These are phyloP conservation scores for Diplodus sargus DNA, from an alignment of 2,797 vertebrate genomes.

Conservation along the genomic window DNA sequence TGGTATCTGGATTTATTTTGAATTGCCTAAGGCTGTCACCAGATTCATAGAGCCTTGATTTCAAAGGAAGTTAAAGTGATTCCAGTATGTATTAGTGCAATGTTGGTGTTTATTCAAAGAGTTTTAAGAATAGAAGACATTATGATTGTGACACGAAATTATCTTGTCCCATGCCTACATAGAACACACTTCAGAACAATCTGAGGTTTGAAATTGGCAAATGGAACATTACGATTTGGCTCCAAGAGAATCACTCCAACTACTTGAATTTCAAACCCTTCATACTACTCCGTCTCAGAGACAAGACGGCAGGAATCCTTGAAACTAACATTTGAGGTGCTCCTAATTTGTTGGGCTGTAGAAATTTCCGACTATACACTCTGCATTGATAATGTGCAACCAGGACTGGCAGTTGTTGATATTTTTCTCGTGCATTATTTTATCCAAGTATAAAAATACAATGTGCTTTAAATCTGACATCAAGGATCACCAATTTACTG, in stretches of 20 bases:
- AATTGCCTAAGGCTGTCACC: too few relatives aligned
- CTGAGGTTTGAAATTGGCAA: neutral
- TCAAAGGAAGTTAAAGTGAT: too few relatives aligned
- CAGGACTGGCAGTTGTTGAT: neutral
- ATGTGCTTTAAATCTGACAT: neutral
- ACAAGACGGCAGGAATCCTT: neutral
- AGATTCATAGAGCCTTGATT: too few relatives aligned
- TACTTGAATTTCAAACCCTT: neutral
- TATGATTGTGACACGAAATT: too few relatives aligned
- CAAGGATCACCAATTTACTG: neutral
- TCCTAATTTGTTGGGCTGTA: constrained; percentile 1
- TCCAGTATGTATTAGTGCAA: too few relatives aligned
- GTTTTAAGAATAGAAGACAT: too few relatives aligned
- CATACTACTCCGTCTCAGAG: neutral
- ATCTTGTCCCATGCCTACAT: too few relatives aligned
- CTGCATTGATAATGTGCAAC: neutral
- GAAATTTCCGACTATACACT: neutral
- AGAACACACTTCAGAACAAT: too few relatives aligned
- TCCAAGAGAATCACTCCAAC: neutral
- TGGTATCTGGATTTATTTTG: too few relatives aligned
- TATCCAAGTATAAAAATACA: neutral
- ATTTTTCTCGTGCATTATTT: neutral
- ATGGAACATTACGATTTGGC: neutral
- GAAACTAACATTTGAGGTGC: neutral
- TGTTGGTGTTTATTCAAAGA: too few relatives aligned